Evolutionary conservation across 2,113 vertebrate species (phyloP), one percentile per base, ranked within the genome.

Genomic region (Esox niger): DNA sequence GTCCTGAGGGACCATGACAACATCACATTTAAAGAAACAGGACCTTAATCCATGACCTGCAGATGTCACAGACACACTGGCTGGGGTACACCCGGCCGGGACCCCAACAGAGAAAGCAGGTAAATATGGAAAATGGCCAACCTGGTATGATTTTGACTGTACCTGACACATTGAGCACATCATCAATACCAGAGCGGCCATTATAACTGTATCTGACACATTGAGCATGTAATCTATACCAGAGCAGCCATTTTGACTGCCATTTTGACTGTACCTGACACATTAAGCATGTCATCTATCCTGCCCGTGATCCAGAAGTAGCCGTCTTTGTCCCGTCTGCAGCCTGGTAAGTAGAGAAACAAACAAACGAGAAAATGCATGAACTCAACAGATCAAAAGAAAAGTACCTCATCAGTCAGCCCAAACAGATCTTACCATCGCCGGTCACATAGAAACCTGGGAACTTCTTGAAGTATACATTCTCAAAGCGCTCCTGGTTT

Each of bases 141-240:
- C n/a, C n/a, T n/a, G n/a, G n/a, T n/a, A n/a, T 32, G 25, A n/a
- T n/a, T n/a, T n/a, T n/a, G n/a, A n/a, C n/a, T n/a, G n/a, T n/a
- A 93, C 92, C 93, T 83, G 93, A 94, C 73, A 94, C 90, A 26
- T 94, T 94, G 67, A 94, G 84, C 92, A 94, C 93, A 84, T 94
- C 92, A 35, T 94, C 92, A 66, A 93, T 93, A n/a, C n/a, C n/a
- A n/a, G n/a, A n/a, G n/a, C n/a, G n/a, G n/a, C n/a, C n/a, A n/a
- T n/a, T n/a, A n/a, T n/a, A n/a, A n/a, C n/a, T n/a, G n/a, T n/a
- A n/a, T n/a, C n/a, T n/a, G n/a, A n/a, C n/a, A n/a, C n/a, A n/a
- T n/a, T n/a, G n/a, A n/a, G n/a, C n/a, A n/a, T n/a, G n/a, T n/a
- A n/a, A n/a, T n/a, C n/a, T n/a, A n/a, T n/a, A n/a, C n/a, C n/a